These are phyloP conservation scores for Kryptopterus vitreolus DNA, from an alignment of 2,797 vertebrate genomes.

Conservation along the genomic window DNA sequence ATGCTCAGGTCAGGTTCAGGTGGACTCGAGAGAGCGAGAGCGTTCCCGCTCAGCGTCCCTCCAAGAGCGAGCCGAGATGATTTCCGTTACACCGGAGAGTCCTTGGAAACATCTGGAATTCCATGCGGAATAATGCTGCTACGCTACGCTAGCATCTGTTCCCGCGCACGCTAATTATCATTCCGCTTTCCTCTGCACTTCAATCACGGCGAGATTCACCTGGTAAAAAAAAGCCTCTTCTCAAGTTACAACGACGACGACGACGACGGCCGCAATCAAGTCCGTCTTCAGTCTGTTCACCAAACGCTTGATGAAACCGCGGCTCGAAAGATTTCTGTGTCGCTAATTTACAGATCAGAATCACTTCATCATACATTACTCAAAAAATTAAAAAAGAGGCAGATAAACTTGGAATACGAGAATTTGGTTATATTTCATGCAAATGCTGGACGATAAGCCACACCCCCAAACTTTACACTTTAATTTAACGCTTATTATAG, in stretches of 20 bases:
- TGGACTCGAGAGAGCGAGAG: background rate
- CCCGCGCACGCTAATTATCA: constrained; percentile 44
- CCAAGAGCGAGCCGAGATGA: background rate
- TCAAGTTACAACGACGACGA: constrained; percentile 15
- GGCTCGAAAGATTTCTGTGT: background rate
- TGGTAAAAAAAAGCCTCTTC: background rate
- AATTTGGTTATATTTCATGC: background rate
- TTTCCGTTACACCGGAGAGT: constrained; percentile 23
- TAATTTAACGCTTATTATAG: too few relatives aligned
- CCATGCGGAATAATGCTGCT: constrained; percentile 41
- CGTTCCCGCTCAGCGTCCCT: too few relatives aligned
- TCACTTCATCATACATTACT: background rate
- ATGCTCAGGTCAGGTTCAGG: background rate
- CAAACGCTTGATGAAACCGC: background rate
- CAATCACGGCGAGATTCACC: constrained; percentile 35
- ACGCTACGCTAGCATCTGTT: constrained; percentile 44
- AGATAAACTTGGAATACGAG: too few relatives aligned
- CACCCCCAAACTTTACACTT: background rate
- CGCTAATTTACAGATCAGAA: background rate
- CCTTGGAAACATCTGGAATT: constrained; percentile 53
- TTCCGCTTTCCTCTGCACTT: constrained; percentile 45
- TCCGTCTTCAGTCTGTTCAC: background rate
- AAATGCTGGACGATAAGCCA: background rate
- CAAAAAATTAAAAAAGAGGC: background rate
- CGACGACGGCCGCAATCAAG: background rate